Conservation (phyloP, 2,113 vertebrate genomes). For the Rhegmatorhina hoffmannsi region DNA sequence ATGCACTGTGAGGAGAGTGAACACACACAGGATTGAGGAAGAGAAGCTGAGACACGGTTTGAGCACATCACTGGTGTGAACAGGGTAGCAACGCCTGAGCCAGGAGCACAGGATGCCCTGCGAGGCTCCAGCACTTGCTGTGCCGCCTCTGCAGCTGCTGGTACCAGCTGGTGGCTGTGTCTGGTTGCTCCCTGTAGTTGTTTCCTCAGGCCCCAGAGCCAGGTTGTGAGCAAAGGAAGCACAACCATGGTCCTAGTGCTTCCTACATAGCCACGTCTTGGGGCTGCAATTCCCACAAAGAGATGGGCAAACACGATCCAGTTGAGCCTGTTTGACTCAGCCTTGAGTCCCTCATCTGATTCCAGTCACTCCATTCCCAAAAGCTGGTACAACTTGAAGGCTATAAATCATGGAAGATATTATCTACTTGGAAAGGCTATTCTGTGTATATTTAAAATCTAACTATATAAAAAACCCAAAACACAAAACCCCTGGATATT, state of each 20-base stretch:
- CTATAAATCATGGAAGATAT: not conserved
- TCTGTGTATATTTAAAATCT: not conserved
- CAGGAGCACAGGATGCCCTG: not conserved
- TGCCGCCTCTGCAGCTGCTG: not conserved
- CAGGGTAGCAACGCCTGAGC: not conserved
- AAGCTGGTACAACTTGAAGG: not conserved
- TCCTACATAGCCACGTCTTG: fast-evolving
- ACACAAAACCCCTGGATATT: not conserved
- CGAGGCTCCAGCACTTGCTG: not conserved
- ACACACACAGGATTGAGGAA: not conserved
- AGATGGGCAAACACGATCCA: no score
- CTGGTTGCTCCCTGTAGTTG: not conserved
- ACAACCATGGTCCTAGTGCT: not conserved
- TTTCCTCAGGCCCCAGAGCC: not conserved
- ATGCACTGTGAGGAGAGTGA: not conserved
- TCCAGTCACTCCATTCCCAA: not conserved
- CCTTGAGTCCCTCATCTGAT: not conserved
- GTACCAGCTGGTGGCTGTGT: not conserved
- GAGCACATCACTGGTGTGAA: fast-evolving
- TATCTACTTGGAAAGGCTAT: not conserved
- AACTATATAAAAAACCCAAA: not conserved
- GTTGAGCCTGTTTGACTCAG: not conserved
- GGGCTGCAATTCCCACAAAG: not conserved
- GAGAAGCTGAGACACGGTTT: not conserved
- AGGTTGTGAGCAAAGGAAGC: not conserved